Conservation (phyloP, 2,888 invertebrate species). For the Odontocolon sp. region DNA sequence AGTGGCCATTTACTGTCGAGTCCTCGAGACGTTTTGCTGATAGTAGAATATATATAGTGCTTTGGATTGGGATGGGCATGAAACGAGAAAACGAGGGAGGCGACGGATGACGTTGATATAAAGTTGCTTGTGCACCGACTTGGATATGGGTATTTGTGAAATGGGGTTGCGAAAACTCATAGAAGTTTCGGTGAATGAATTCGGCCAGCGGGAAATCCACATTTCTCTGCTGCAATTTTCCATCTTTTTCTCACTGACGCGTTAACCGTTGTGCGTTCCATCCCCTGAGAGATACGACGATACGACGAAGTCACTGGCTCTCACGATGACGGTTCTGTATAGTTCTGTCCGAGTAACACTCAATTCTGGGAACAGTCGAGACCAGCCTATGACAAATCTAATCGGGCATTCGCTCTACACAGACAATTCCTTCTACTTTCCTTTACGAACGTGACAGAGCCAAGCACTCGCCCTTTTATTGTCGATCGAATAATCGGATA, state of each 20-base stretch:
- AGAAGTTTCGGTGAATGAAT: no score
- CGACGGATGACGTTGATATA: conserved; percentile 2
- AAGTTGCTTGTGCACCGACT: no score
- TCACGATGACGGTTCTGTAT: no score
- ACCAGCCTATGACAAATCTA: conserved; percentile 35
- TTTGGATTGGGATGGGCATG: neutral
- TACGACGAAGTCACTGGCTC: neutral
- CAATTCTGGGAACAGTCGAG: neutral
- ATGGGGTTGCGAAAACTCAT: no score
- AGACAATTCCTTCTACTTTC: conserved; percentile 43
- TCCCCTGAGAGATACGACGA: neutral
- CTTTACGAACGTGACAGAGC: conserved; percentile 19
- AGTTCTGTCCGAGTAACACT: neutral
- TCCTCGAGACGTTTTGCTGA: no score
- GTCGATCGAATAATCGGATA: conserved; percentile 49
- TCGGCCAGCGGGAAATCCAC: no score
- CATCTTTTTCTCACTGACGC: no score
- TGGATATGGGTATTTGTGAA: no score
- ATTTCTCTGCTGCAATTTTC: no score
- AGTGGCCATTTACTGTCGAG: no score
- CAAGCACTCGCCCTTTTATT: conserved; percentile 39
- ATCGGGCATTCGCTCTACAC: conserved; percentile 45
- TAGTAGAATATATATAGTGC: conserved; percentile 1
- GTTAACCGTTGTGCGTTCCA: neutral
- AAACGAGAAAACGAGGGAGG: conserved; percentile 6